Evolutionary conservation across 2,113 vertebrate species (phyloP), one percentile per base, ranked within the genome.

Genomic region (Enhydra lutris): DNA sequence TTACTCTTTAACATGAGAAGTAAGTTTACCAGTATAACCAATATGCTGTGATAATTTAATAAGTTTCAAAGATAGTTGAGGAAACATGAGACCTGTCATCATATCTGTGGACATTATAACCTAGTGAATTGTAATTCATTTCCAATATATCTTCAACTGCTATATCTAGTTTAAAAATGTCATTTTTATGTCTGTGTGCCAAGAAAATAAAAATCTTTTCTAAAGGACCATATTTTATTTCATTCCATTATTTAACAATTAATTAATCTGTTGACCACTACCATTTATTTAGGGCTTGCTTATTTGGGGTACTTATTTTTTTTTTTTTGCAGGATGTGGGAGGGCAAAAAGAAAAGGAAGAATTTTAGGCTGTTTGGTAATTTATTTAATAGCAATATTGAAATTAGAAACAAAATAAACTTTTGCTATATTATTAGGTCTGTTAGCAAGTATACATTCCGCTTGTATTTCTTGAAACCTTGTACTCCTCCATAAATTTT

Each of bases 121-220:
- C 83, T 97, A 74, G 93, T 95, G 89, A 59, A 85, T 42, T 91
- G 55, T 89, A 81, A 81, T 92, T 21, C 39, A 34, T 94, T 90
- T 98, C 97, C 96, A 74, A 42, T 79, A 45, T 80, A 95, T 98
- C 94, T 97, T 97, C 93, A 97, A 69, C 90, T 95, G 65, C 88
- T 98, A 92, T 97, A 45, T 96, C 96, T 98, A 96, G n/a, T 39
- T 42, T 42, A 78, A 93, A 97, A 31, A 94, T 96, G 96, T 98
- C 93, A 91, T 93, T 97, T 97, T 96, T 92, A 55, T 97, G 81
- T 97, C 92, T 98, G 97, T 98, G 97, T 98, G 97, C 97, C 98
- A 95, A 97, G 98, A 96, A 98, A 99, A 99, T 99, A 98, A 99
- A 99, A 96, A 97, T 67, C 4, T 96, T 95, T 91, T 85, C 34